Percentiles rank a stretch among this genome's conserved stretches.
Conservation (phyloP, 2,797 vertebrate species). For the Chrysocyon brachyurus region DNA sequence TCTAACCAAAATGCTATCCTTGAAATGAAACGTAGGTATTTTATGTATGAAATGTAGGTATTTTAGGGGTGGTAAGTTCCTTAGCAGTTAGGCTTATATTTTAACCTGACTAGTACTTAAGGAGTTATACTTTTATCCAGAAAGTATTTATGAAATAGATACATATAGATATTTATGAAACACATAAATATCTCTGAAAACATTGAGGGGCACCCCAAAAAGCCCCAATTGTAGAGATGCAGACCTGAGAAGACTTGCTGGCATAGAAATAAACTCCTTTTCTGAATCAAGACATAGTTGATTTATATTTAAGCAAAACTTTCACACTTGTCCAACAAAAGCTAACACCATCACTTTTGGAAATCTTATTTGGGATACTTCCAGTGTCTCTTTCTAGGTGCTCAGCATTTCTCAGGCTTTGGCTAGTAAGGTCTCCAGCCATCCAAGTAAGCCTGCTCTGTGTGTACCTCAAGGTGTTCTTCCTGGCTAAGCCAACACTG, state of each 20-base stretch:
- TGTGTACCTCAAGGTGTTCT: not conserved
- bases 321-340: conserved; percentile 6
- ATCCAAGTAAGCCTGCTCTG: not conserved
- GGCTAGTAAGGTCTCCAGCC: not conserved
- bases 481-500: not conserved
- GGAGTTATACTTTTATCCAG: not conserved
- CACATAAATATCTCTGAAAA: not conserved
- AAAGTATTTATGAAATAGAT: not conserved
- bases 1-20: not conserved
- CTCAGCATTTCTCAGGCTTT: not conserved
- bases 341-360: not conserved
- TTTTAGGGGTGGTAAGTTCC: not conserved
- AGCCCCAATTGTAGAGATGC: not conserved
- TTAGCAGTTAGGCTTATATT: conserved; percentile 17
- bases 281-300: not conserved
- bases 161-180: not conserved
- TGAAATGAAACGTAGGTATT: not conserved
- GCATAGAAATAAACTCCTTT: not conserved
- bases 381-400: not conserved
- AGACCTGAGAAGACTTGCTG: not conserved
- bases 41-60: not conserved
- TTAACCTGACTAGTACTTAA: not conserved
- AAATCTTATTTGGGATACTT: conserved; percentile 30
- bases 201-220: not conserved
- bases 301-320: conserved; percentile 51